phyloP scores from a whole-genome alignment of 2,113 vertebrate genomes.

The Mellivora capensis region DNA sequence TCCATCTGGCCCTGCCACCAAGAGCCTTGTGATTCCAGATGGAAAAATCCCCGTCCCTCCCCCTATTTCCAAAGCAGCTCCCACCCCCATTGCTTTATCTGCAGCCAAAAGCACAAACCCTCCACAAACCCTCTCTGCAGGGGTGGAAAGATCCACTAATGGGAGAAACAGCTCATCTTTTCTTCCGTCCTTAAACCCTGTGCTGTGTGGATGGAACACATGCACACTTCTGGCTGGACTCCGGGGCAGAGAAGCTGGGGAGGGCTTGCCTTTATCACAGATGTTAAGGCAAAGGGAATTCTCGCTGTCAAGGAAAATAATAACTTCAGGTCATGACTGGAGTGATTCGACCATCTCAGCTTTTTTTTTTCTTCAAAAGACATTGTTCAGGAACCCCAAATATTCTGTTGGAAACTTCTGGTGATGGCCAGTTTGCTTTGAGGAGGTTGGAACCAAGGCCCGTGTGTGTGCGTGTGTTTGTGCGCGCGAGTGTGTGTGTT shows the following conservation, averaged over 20 bases:
- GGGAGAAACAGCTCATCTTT: background rate
- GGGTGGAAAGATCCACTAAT: constrained; percentile 21
- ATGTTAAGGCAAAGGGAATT: constrained; percentile 7
- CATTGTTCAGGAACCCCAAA: background rate
- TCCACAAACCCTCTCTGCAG: background rate
- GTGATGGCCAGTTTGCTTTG: background rate
- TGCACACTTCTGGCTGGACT: background rate
- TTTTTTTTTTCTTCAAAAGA: background rate
- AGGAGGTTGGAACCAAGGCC: background rate
- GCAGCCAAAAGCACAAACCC: background rate
- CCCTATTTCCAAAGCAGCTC: background rate
- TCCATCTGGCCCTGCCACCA: constrained; percentile 52
- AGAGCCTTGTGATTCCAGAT: constrained; percentile 57
- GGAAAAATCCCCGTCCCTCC: constrained; percentile 33
- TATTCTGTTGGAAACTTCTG: background rate
- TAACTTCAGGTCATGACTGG: background rate
- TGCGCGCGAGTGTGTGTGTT: background rate
- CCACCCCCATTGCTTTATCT: background rate
- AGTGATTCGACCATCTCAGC: background rate
- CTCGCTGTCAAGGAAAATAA: constrained; percentile 31
- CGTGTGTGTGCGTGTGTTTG: background rate
- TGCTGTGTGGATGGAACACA: background rate
- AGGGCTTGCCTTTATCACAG: background rate
- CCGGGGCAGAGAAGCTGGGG: background rate
- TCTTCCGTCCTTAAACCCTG: background rate